Percentiles rank a stretch among this genome's conserved stretches.
Evolutionary conservation across 2,888 invertebrate species (phyloP).

Genomic region (Hetaerina titia): DNA sequence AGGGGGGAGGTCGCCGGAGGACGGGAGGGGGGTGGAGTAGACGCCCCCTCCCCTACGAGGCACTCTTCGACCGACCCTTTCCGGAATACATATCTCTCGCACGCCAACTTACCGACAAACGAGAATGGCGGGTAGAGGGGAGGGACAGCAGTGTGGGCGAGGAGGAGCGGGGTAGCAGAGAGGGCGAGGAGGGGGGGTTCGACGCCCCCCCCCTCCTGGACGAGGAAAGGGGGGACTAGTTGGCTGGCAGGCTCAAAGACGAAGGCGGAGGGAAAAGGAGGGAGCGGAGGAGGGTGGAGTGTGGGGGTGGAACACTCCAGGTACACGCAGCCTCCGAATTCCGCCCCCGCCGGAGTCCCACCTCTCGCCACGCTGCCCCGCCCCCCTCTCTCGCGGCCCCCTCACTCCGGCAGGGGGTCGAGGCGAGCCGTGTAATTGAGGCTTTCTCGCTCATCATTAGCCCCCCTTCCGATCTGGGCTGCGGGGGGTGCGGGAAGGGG

Average conservation of each 20-base stretch:
- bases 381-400: background rate
- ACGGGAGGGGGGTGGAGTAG: too few species aligned
- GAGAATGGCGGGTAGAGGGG: background rate
- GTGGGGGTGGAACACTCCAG: background rate
- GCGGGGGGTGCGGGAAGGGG: background rate
- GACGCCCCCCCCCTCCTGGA: background rate
- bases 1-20: too few species aligned
- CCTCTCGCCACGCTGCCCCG: background rate
- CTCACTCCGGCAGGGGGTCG: background rate
- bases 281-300: background rate
- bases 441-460: constrained; percentile 60
- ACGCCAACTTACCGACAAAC: background rate
- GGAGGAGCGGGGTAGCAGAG: background rate
- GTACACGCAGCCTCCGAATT: constrained; percentile 19
- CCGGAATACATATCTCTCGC: background rate
- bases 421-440: constrained; percentile 59
- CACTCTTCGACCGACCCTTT: background rate
- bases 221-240: too few species aligned
- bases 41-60: background rate
- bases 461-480: constrained; percentile 16
- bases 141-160: background rate
- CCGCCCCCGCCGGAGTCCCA: constrained; percentile 6
- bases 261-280: background rate
- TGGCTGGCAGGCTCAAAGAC: too few species aligned
- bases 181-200: background rate